Evolutionary conservation across 2,888 invertebrate species (phyloP).

Genomic region (Tachystola acroxantha): DNA sequence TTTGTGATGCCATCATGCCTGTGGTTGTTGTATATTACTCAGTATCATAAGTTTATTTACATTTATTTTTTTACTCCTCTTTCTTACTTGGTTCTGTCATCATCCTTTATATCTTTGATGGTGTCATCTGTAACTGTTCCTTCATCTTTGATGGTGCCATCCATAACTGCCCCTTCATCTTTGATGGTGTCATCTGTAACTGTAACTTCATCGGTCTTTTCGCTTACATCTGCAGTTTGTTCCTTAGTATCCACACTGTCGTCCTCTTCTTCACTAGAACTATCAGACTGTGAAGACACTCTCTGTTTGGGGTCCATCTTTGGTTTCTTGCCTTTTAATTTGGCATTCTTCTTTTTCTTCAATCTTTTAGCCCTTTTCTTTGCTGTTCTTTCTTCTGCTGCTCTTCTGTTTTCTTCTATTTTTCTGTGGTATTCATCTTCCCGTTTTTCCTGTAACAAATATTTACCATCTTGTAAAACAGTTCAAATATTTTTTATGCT

Average conservation of each 20-base stretch:
- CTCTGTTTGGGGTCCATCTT: conserved; percentile 38
- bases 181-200: too few species aligned
- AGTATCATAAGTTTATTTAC: too few species aligned
- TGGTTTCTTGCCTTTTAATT: conserved; percentile 58
- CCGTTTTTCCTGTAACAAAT: conserved; percentile 81
- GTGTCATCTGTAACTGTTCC: too few species aligned
- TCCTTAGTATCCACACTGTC: conserved; percentile 6
- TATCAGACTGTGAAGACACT: conserved; percentile 48
- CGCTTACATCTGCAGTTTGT: not conserved
- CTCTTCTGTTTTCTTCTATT: conserved; percentile 84
- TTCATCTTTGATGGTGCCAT: too few species aligned
- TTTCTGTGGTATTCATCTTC: conserved; percentile 90
- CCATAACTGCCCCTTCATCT: too few species aligned
- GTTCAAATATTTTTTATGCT: too few species aligned
- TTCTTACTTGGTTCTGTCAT: too few species aligned
- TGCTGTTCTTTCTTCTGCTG: conserved; percentile 89
- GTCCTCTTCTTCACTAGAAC: conserved; percentile 33
- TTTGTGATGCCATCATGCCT: too few species aligned
- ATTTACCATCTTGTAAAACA: not conserved
- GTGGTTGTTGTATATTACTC: too few species aligned
- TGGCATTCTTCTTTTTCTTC: conserved; percentile 82
- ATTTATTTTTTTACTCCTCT: too few species aligned
- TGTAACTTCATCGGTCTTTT: too few species aligned
- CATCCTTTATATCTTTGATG: too few species aligned
- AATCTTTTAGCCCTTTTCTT: conserved; percentile 94